Percentiles rank a stretch among this genome's conserved stretches.
These are phyloP conservation scores for Scaeva pyrastri DNA, from an alignment of 2,888 invertebrate genomes.

Conservation along the genomic window DNA sequence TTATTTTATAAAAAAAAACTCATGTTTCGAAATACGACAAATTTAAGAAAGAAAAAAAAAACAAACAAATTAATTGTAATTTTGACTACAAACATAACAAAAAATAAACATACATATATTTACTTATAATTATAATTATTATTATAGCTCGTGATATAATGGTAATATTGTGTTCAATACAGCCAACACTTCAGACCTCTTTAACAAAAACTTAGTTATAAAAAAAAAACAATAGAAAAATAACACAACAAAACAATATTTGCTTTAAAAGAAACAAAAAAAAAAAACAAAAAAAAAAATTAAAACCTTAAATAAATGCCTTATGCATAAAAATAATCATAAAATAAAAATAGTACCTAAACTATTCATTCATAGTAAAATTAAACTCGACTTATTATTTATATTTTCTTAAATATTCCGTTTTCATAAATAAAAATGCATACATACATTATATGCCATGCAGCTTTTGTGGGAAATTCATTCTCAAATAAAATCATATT, in stretches of 20 bases:
- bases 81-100: constrained; percentile 14
- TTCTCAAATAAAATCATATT: constrained; percentile 2
- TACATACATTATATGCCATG: background rate
- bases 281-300: background rate
- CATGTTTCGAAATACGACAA: background rate
- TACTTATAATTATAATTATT: constrained; percentile 26
- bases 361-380: background rate
- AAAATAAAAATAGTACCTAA: background rate
- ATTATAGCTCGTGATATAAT: constrained; percentile 66
- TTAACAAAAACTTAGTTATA: constrained; percentile 29
- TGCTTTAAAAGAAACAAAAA: constrained; percentile 12
- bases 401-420: background rate
- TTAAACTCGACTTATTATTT: constrained; percentile 3
- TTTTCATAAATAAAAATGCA: background rate
- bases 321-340: background rate
- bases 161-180: constrained; percentile 66
- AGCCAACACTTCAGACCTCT: constrained; percentile 60
- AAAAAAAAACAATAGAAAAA: constrained; percentile 2
- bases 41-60: too few relatives aligned
- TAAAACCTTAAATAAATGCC: background rate
- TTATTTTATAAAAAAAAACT: constrained; percentile 14
- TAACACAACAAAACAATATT: constrained; percentile 12
- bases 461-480: background rate
- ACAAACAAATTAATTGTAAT: constrained; percentile 19
- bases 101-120: constrained; percentile 4